phyloP scores from a whole-genome alignment of 2,113 vertebrate genomes.

The Aspidoscelis tigris region DNA sequence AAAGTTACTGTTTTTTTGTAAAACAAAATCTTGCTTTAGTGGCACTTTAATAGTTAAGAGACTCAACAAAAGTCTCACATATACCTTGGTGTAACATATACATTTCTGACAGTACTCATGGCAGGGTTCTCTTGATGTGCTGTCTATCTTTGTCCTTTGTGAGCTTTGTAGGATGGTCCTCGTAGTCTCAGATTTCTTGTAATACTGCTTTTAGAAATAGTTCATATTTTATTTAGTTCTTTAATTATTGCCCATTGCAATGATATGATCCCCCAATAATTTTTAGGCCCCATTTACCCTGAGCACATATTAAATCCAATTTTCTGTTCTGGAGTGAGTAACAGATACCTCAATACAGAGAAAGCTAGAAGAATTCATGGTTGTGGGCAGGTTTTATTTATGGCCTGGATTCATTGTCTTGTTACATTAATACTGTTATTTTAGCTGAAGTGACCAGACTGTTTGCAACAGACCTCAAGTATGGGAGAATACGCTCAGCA shows the following conservation, averaged over 20 bases:
- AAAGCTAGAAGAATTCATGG: too few species aligned
- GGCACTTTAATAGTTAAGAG: too few species aligned
- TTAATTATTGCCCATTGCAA: not conserved
- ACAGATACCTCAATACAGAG: too few species aligned
- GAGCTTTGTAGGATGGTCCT: not conserved
- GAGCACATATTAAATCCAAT: too few species aligned
- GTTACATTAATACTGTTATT: too few species aligned
- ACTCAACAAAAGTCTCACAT: too few species aligned
- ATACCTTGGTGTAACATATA: too few species aligned
- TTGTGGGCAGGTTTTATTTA: too few species aligned
- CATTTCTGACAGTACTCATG: not conserved
- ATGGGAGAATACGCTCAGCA: not conserved
- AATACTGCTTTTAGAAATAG: not conserved
- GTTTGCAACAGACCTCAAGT: not conserved
- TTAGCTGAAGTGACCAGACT: not conserved
- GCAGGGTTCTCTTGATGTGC: not conserved
- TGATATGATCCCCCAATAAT: not conserved
- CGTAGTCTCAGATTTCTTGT: not conserved
- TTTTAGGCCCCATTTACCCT: not conserved
- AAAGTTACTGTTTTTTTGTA: too few species aligned
- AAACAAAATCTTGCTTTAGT: too few species aligned
- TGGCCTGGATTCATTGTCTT: too few species aligned
- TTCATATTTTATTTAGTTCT: not conserved
- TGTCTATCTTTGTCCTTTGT: not conserved
- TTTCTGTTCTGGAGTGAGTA: too few species aligned